Conservation (phyloP, 2,888 invertebrate genomes). For the Drosophila monieri region DNA sequence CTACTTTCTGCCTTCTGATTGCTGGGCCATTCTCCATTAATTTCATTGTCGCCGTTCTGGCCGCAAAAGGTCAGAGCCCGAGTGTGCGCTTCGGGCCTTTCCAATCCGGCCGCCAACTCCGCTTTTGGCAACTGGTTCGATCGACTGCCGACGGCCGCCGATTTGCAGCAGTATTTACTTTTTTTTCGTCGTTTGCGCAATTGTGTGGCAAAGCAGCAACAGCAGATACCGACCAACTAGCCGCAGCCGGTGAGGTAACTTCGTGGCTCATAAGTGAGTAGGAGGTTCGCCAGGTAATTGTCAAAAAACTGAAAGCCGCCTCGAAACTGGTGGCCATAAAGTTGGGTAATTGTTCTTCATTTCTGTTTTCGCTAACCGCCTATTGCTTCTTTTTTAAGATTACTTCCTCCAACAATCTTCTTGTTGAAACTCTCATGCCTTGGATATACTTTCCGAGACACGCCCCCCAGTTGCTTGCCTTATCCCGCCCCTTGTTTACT, state of each 20-base stretch:
- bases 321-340: neutral
- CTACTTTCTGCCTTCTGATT: slow-evolving; percentile 14
- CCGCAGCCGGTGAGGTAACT: slow-evolving; percentile 47
- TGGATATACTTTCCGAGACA: slow-evolving; percentile 13
- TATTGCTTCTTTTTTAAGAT: neutral
- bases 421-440: slow-evolving; percentile 1
- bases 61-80: slow-evolving; percentile 61
- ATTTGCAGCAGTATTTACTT: neutral
- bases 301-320: neutral
- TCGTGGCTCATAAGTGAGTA: slow-evolving; percentile 50
- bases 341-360: neutral
- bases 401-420: neutral
- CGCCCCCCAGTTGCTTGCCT: slow-evolving; percentile 9
- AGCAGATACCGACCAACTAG: slow-evolving; percentile 2
- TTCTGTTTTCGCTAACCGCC: no score
- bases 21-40: slow-evolving; percentile 8
- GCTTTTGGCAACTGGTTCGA: slow-evolving; percentile 56
- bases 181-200: slow-evolving; percentile 54
- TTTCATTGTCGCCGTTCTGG: slow-evolving; percentile 36
- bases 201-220: slow-evolving; percentile 40
- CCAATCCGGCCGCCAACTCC: slow-evolving; percentile 49
- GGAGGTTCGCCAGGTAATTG: slow-evolving; percentile 29
- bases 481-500: slow-evolving; percentile 26
- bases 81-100: slow-evolving; percentile 32
- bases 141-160: slow-evolving; percentile 27